These are phyloP conservation scores for Aethina tumida DNA, from an alignment of 1,140 invertebrate species.

Conservation along the genomic window DNA sequence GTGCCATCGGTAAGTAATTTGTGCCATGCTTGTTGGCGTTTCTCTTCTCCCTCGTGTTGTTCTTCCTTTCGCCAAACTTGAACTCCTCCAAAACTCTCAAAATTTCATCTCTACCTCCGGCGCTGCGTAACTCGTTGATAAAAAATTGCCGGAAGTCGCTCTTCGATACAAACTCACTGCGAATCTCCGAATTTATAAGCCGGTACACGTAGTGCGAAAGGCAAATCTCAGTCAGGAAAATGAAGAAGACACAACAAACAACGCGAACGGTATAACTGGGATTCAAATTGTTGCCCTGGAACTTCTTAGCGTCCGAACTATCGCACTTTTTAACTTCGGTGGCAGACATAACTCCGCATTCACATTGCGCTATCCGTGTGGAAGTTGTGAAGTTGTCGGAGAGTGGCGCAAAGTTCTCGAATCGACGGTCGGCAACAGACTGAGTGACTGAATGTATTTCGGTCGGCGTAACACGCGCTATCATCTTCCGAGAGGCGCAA, in stretches of 20 bases:
- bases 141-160: slow-evolving; percentile 25
- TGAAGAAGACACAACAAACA: slow-evolving; percentile 32
- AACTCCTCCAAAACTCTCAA: slow-evolving; percentile 21
- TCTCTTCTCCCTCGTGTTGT: slow-evolving; percentile 17
- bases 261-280: slow-evolving; percentile 33
- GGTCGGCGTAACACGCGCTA: too few species aligned
- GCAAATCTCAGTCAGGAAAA: slow-evolving; percentile 32
- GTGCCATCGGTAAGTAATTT: slow-evolving; percentile 33
- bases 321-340: slow-evolving; percentile 14
- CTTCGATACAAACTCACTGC: slow-evolving; percentile 27
- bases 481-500: too few species aligned
- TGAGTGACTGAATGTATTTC: too few species aligned
- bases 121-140: slow-evolving; percentile 21
- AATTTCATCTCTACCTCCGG: slow-evolving; percentile 24
- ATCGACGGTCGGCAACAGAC: too few species aligned
- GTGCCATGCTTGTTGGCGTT: slow-evolving; percentile 15
- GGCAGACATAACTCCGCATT: slow-evolving; percentile 19
- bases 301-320: slow-evolving; percentile 15
- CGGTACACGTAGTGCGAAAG: slow-evolving; percentile 33
- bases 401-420: neutral
- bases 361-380: slow-evolving; percentile 3
- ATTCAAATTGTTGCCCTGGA: slow-evolving; percentile 25
- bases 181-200: slow-evolving; percentile 30
- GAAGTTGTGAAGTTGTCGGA: neutral
- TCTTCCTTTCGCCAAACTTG: slow-evolving; percentile 7